phyloP scores from a whole-genome alignment of 2,888 invertebrate genomes.

The Gnatocerus cornutus region DNA sequence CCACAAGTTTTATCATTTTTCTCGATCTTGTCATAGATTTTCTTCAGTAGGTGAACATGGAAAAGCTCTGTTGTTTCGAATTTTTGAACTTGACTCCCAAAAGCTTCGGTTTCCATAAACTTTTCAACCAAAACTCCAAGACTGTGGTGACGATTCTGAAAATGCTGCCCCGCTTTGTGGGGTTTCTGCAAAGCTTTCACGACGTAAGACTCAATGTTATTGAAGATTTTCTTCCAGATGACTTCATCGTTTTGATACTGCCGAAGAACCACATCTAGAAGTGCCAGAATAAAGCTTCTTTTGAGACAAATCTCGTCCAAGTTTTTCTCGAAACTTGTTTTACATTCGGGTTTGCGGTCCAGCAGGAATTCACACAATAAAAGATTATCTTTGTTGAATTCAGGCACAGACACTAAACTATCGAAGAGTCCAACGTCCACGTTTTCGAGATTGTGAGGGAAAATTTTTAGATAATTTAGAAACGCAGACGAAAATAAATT shows the following conservation, averaged over 20 bases:
- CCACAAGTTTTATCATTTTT: conserved; percentile 70
- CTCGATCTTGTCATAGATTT: conserved; percentile 73
- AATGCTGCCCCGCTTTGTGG: conserved; percentile 80
- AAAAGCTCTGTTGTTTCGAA: conserved; percentile 77
- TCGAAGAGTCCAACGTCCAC: conserved; percentile 74
- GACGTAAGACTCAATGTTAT: conserved; percentile 77
- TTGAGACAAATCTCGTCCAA: conserved; percentile 73
- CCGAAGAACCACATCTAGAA: conserved; percentile 73
- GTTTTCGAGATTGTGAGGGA: conserved; percentile 75
- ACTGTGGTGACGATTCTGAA: conserved; percentile 76
- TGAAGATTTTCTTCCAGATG: conserved; percentile 74
- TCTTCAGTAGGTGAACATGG: conserved; percentile 74
- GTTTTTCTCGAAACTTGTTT: conserved; percentile 72
- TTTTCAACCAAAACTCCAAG: conserved; percentile 75
- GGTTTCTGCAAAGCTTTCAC: conserved; percentile 79
- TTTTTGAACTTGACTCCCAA: conserved; percentile 77
- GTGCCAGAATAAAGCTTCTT: conserved; percentile 78
- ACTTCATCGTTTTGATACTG: conserved; percentile 69
- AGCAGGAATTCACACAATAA: conserved; percentile 76
- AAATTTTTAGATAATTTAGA: conserved; percentile 75
- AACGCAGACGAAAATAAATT: conserved; percentile 75
- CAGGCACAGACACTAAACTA: conserved; percentile 72
- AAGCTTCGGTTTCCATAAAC: conserved; percentile 76
- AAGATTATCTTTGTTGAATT: conserved; percentile 75
- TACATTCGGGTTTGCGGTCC: conserved; percentile 72